Evolutionary conservation across 2,888 invertebrate species (phyloP), one percentile per base, ranked within the genome.

Genomic region (Phyto melanocephala): DNA sequence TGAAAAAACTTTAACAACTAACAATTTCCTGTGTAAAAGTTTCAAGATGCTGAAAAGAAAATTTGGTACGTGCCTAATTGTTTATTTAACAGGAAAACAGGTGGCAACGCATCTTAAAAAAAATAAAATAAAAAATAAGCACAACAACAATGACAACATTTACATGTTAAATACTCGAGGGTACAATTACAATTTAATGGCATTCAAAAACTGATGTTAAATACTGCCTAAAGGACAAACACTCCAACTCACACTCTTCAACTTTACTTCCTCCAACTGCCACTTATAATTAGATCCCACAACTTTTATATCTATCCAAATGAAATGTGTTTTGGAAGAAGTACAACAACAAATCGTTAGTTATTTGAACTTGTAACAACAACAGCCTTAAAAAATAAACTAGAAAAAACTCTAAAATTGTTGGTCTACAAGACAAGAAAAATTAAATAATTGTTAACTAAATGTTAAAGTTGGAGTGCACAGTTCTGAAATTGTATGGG

Each of bases 1-100:
- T 33, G n/a, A n/a, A 52, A 24, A 11, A 47, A 47, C 47, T 28
- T 33, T 10, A 47, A 33, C 22, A 47, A 22, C 15, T 15, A 22
- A 15, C n/a, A n/a, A 47, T 33, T 58, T 58, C 4, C 35, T 20
- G 6, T 28, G 0, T 33, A 42, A 22, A 47, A 50, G 7, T 52
- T 52, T 45, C 24, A 56, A 65, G 45, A 24, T 50, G 58, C 8
- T n/a, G n/a, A 60, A 37, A 20, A 7, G 33, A 58, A 28, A 33
- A 20, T 52, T 52, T 35, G 22, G 65, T 75, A 84, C 85, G 85
- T 85, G 85, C 81, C 82, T 84, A 85, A 85, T 85, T 84, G 85
- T 83, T 83, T 81, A 80, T 84, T 84, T 81, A 75, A 50, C 24
- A 33, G 22, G 17, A 78, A 80, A 85, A 82, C 83, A 85, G 85